Evolutionary conservation across 2,888 invertebrate species (phyloP), one percentile per base, ranked within the genome.

Genomic region (Eucriotettix oculatus): DNA sequence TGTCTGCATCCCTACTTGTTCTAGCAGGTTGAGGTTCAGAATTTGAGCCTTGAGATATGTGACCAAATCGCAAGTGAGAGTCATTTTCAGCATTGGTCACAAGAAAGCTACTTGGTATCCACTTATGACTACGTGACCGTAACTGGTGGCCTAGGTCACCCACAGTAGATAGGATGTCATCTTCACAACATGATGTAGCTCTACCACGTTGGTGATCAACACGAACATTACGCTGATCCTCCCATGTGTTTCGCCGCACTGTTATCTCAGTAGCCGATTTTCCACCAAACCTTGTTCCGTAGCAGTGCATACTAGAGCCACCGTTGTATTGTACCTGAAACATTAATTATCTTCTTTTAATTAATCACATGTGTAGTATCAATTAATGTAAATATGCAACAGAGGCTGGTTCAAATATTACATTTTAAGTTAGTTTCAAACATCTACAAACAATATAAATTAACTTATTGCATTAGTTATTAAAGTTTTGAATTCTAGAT

Each of bases 21-120:
- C 59, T 54, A n/a, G 59, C 59, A 16, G 59, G 41, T 48, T 59
- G 57, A 12, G 60, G 60, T 17, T 60, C 53, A 2, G 59, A 53
- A 16, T n/a, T 48, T 12, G 58, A 58, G 17, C n/a, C 41, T 29
- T 52, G 58, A 10, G 16, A 17, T 10, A 53, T n/a, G 42, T 54
- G 58, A 16, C 53, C 29, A 12, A 56, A 12, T 60, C 52, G 29
- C 58, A 58, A 44, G 52, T 54, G 16, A 29, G 57, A 48, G 40
- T 57, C 73, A 61, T 73, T 73, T 56, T 74, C 75, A 16, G 72
- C 71, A 10, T 72, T 70, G 1, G 72, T 71, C 9, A 72, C 73
- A 42, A 73, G 68, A 62, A 73, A 72, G 65, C 71, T 73, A 42
- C 66, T 68, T 9, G 69, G 67, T 41, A 68, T 65, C 59, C 68